Evolutionary conservation across 2,888 invertebrate species (phyloP).

Genomic region (Phlogophora meticulosa): DNA sequence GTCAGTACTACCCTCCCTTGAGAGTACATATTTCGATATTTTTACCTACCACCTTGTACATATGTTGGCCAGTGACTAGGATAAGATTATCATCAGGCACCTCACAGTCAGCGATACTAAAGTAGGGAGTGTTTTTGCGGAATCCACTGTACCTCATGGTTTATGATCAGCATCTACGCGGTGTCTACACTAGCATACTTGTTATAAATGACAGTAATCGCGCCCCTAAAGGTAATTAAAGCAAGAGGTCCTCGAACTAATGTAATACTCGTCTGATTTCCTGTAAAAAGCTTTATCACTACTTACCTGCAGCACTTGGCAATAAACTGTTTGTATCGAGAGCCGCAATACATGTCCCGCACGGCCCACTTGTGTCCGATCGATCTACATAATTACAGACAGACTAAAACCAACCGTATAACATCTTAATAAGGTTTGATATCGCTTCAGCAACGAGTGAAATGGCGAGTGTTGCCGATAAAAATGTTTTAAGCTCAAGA

Average conservation of each 20-base stretch:
- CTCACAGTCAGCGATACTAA: too few species aligned
- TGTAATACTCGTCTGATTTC: conserved; percentile 17
- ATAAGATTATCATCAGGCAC: too few species aligned
- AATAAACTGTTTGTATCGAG: conserved; percentile 65
- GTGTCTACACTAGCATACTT: neutral
- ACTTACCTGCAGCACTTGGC: conserved; percentile 50
- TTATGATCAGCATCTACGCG: too few species aligned
- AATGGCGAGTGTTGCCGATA: conserved; percentile 69
- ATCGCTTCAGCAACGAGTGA: conserved; percentile 20
- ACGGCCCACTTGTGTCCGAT: conserved; percentile 72
- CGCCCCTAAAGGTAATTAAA: neutral
- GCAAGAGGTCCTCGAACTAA: neutral
- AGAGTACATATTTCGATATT: too few species aligned
- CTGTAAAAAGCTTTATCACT: conserved; percentile 39
- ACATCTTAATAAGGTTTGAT: conserved; percentile 31
- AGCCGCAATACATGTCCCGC: conserved; percentile 70
- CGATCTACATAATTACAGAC: conserved; percentile 64
- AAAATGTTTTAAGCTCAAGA: conserved; percentile 77
- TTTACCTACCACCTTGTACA: too few species aligned
- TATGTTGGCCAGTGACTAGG: too few species aligned
- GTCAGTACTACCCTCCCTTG: too few species aligned
- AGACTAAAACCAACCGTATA: conserved; percentile 61
- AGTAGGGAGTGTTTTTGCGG: too few species aligned
- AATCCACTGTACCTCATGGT: too few species aligned
- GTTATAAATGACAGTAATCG: neutral